phyloP scores from a whole-genome alignment of 2,888 invertebrate species.

The Eupithecia dodoneata region DNA sequence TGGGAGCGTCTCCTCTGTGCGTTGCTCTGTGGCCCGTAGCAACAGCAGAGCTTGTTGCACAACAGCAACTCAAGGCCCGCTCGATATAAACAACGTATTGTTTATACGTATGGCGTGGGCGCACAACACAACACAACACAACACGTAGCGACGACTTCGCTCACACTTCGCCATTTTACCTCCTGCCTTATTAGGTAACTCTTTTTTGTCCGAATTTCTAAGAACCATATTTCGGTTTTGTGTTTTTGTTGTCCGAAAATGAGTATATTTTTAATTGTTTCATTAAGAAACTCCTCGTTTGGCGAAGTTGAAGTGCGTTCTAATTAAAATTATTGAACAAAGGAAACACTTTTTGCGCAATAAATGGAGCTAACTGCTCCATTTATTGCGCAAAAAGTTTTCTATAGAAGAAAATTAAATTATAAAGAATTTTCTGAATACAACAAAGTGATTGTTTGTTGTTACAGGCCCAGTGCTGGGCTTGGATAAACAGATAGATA shows the following conservation, averaged over 20 bases:
- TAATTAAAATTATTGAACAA: neutral
- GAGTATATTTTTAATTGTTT: neutral
- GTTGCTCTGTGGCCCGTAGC: constrained; percentile 63
- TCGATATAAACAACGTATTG: constrained; percentile 65
- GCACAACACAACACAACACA: neutral
- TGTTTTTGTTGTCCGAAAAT: neutral
- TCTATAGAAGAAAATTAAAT: neutral
- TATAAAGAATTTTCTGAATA: neutral
- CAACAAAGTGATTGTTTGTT: neutral
- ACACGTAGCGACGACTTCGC: neutral
- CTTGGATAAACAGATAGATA: neutral
- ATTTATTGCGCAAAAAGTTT: neutral
- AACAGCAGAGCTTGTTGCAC: constrained; percentile 71
- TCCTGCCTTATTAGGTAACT: neutral
- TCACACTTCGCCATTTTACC: neutral
- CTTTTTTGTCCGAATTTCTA: neutral
- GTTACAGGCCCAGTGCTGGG: neutral
- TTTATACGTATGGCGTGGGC: constrained; percentile 47
- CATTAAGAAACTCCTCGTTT: neutral
- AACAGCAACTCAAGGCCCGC: constrained; percentile 62
- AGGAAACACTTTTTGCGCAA: neutral
- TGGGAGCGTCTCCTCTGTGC: constrained; percentile 38
- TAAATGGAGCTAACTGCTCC: neutral
- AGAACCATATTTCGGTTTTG: neutral
- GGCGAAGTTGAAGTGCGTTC: neutral